Conservation (phyloP, 2,113 vertebrate species). For the Onychostoma macrolepis region DNA sequence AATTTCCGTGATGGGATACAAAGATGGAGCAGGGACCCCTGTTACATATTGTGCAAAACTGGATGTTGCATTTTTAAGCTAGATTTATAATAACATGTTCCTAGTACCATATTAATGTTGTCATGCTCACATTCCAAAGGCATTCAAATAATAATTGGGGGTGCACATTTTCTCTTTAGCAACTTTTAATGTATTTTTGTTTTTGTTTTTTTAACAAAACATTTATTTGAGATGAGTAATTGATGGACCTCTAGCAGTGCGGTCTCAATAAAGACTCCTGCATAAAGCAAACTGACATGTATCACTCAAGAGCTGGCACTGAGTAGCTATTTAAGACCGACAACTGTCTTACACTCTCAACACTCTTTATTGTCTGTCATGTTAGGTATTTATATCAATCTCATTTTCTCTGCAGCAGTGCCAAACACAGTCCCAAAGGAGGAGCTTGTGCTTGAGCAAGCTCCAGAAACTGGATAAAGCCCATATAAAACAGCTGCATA, state of each 20-base stretch:
- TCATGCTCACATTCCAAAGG: neutral
- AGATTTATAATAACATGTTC: neutral
- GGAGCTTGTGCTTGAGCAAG: neutral
- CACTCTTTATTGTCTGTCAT: slow-evolving; percentile 15
- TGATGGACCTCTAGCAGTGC: neutral
- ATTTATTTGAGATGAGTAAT: neutral
- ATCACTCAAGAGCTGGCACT: slow-evolving; percentile 17
- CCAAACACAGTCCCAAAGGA: neutral
- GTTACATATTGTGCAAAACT: neutral
- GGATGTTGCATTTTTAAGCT: neutral
- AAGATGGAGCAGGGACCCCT: neutral
- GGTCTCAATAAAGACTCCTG: neutral
- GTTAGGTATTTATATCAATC: slow-evolving; percentile 2
- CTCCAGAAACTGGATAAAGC: neutral
- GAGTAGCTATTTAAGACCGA: neutral
- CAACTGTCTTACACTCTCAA: slow-evolving; percentile 26
- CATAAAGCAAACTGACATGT: neutral
- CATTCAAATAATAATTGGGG: neutral
- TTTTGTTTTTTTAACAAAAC: neutral
- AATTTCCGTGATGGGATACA: neutral
- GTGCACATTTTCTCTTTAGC: neutral
- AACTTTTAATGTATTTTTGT: neutral
- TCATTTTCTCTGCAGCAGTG: slow-evolving; percentile 1
- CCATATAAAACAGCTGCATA: neutral
- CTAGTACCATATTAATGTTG: neutral